Base-by-base conservation (phyloP, 2,888 invertebrate genomes). In the Caenorhabditis afra region DNA sequence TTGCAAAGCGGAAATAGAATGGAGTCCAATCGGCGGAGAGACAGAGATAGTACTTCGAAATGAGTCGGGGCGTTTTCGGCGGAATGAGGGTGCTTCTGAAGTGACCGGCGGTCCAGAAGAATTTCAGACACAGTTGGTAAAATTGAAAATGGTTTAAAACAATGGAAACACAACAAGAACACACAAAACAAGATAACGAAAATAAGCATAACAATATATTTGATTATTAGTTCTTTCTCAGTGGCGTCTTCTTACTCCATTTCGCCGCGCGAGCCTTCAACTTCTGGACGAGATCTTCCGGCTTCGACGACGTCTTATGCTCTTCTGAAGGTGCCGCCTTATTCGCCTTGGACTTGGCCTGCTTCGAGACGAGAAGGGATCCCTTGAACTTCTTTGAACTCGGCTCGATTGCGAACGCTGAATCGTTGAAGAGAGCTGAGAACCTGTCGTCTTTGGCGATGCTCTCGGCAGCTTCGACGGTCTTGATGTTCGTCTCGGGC, bases 381-480 rank as follows among this genome's bases (percentile, higher is more conserved):
- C 68, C 66, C 45, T 81, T 81, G 59, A 79, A 79, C 39, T 79
- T 75, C 64, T 81, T 79, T 14, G 67, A 73, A 20, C 73, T 77
- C 18, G 71, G 82, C 61, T 89, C 89, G 64, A 89, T 88, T 3
- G 88, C 85, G 53, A 87, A 89, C 4, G 86, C 86, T 35, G 85
- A 85, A 62, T 87, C 83, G 18, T 86, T 87, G 83, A 89, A 89
- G 18, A 89, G 82, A 35, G 89, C 87, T 1, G 80, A 70, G 84
- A 89, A 89, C 35, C 89, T 84, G 16, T 78, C 70, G 52, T 89
- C 88, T 2, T 83, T 81, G 1, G 66, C 73, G 12, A 86, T 75
- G 10, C 65, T 70, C n/a, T 81, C 81, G 0, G 82, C 77, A n/a
- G 73, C 53, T 20, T 82, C 79, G 1, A 70, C 79, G 1, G 65